A percentile compares a stretch with the other conserved stretches of the same genome.
phyloP scores from a whole-genome alignment of 2,113 vertebrate species.

The Copsychus sechellarum region DNA sequence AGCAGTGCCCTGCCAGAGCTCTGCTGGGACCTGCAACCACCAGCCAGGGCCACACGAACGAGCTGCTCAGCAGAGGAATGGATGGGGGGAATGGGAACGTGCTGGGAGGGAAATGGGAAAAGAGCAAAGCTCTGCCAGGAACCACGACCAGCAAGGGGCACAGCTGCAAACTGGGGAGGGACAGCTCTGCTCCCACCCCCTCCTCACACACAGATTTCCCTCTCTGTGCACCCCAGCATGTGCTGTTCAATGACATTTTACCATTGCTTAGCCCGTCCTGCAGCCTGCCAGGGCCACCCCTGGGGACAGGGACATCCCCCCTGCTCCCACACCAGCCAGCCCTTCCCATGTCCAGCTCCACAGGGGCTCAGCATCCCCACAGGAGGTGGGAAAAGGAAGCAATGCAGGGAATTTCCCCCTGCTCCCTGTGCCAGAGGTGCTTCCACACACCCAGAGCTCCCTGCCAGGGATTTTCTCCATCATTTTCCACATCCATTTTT shows the following conservation, averaged over 20 bases:
- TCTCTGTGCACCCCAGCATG: neutral
- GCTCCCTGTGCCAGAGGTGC: neutral
- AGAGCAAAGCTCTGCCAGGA: neutral
- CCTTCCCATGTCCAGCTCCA: rapidly evolving
- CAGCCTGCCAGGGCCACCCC: neutral
- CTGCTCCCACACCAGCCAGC: rapidly evolving
- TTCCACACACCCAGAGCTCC: neutral
- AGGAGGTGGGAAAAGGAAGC: neutral
- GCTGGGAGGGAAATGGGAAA: neutral
- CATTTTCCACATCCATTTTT: neutral
- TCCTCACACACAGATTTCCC: rapidly evolving
- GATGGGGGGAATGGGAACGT: rapidly evolving
- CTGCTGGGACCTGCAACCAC: neutral
- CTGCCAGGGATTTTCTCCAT: neutral
- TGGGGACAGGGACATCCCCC: neutral
- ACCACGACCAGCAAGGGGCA: neutral
- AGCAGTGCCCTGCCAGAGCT: neutral
- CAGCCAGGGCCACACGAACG: neutral
- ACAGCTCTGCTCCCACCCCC: neutral
- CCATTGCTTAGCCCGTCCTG: neutral
- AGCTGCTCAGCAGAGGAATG: neutral
- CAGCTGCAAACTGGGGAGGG: neutral
- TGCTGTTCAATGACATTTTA: rapidly evolving
- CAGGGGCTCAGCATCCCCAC: rapidly evolving
- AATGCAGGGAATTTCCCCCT: neutral